phyloP scores from a whole-genome alignment of 2,888 invertebrate genomes.

The Aphelenchoides bicaudatus region DNA sequence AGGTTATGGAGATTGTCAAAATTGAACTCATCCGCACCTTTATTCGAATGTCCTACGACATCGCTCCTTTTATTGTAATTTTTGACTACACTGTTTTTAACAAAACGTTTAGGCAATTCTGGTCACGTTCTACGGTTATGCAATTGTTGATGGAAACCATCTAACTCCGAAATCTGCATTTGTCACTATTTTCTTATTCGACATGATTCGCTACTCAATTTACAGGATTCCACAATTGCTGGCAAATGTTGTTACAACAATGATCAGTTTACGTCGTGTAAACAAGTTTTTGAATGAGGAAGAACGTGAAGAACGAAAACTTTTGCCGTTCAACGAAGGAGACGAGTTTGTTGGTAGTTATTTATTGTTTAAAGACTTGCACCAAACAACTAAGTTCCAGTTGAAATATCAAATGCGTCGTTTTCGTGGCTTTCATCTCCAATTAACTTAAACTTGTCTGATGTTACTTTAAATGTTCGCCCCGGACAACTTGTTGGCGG shows the following conservation, averaged over 20 bases:
- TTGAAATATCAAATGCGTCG: slow-evolving; percentile 25
- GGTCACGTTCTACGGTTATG: slow-evolving; percentile 76
- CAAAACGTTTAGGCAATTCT: slow-evolving; percentile 25
- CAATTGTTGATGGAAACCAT: slow-evolving; percentile 68
- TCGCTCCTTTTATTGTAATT: slow-evolving; percentile 24
- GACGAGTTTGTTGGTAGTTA: slow-evolving; percentile 4
- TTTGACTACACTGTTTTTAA: slow-evolving; percentile 7
- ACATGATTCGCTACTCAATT: slow-evolving; percentile 75
- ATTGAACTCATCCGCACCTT: slow-evolving; percentile 19
- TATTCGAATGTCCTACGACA: slow-evolving; percentile 23
- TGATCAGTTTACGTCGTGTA: slow-evolving; percentile 51
- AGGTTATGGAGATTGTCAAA: slow-evolving; percentile 23
- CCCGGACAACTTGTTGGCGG: slow-evolving; percentile 61
- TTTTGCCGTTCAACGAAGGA: slow-evolving; percentile 11
- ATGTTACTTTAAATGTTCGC: slow-evolving; percentile 68
- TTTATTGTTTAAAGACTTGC: not conserved
- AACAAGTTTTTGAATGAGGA: slow-evolving; percentile 52
- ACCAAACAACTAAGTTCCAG: slow-evolving; percentile 17
- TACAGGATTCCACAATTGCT: slow-evolving; percentile 68
- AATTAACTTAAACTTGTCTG: slow-evolving; percentile 26
- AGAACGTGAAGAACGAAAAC: slow-evolving; percentile 37
- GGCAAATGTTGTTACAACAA: slow-evolving; percentile 23
- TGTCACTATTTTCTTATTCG: slow-evolving; percentile 81
- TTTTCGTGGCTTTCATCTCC: slow-evolving; percentile 27
- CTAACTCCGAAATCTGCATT: slow-evolving; percentile 72